Evolutionary conservation across 1,140 invertebrate genomes (phyloP), one percentile per base, ranked within the genome.

Genomic region (Euschistus heros): DNA sequence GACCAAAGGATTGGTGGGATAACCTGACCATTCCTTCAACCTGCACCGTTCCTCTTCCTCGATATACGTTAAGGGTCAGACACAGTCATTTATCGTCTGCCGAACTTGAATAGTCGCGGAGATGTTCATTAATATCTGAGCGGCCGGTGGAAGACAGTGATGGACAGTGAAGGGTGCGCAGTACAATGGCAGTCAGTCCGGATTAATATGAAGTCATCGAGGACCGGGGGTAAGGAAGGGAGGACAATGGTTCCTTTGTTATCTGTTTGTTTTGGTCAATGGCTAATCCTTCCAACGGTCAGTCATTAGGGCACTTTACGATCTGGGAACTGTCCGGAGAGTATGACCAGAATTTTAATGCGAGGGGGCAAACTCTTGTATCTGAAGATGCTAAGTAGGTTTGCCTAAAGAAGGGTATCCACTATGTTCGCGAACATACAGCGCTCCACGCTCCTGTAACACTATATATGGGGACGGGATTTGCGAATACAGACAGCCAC

Each of bases 151-250:
- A 22, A 20, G 54, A 26, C 18, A 15, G 18, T 24, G 54, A 57
- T 24, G 54, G 54, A 57, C 54, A 57, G 24, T 57, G 33, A 37
- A 37, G 33, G 33, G 33, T 37, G 33, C 3, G 33, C 33, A 10
- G 10, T 13, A 26, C 54, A 20, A 18, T 20, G 6, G n/a, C 2
- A 24, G 54, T 57, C 54, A 6, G 54, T 10, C 14, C 24, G 54
- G 54, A 57, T 57, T 57, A 61, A 61, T 61, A 61, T 61, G 59
- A 33, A 61, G 59, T 61, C 59, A 42, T 37, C 17, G 55, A 24
- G 55, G 26, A 24, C 17, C 5, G 26, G 3, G 30, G n/a, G 59
- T 5, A 30, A 2, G n/a, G 57, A 17, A 27, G 57, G 6, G 4
- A 30, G 26, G 17, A 18, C 30, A 61, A 33, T 13, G 27, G 17